Conservation (phyloP, 2,797 vertebrate species). For the Pyrocephalus nanus region DNA sequence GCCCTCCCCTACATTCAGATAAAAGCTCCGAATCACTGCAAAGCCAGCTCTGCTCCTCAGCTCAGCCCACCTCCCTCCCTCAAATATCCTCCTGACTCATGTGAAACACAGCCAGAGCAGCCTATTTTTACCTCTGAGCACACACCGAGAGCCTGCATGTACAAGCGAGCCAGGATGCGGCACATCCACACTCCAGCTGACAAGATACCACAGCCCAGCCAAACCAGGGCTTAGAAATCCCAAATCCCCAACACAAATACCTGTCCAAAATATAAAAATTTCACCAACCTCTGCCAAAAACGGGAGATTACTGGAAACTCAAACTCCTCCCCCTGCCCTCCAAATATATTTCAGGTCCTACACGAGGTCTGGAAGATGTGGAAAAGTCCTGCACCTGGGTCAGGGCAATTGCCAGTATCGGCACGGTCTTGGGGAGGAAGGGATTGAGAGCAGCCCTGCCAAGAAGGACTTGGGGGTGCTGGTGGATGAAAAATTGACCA, state of each 20-base stretch:
- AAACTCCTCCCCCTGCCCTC: accelerated
- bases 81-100: constrained; percentile 56
- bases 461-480: not conserved
- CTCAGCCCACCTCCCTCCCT: constrained; percentile 47
- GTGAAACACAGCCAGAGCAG: not conserved
- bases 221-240: not conserved
- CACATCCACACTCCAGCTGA: not conserved
- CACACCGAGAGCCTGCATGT: not conserved
- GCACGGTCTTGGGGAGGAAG: not conserved
- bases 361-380: not conserved
- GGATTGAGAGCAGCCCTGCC: not conserved
- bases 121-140: constrained; percentile 40
- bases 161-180: not conserved
- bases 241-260: not conserved
- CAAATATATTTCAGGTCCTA: not conserved
- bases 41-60: constrained; percentile 4
- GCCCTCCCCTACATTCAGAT: not conserved
- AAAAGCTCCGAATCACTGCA: not conserved
- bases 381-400: not conserved
- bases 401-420: not conserved
- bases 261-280: not conserved
- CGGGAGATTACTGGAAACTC: not conserved
- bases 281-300: not conserved
- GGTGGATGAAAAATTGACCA: not conserved
- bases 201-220: not conserved